These are phyloP conservation scores for Xerus rutilus DNA, from an alignment of 2,797 vertebrate genomes.

Conservation along the genomic window DNA sequence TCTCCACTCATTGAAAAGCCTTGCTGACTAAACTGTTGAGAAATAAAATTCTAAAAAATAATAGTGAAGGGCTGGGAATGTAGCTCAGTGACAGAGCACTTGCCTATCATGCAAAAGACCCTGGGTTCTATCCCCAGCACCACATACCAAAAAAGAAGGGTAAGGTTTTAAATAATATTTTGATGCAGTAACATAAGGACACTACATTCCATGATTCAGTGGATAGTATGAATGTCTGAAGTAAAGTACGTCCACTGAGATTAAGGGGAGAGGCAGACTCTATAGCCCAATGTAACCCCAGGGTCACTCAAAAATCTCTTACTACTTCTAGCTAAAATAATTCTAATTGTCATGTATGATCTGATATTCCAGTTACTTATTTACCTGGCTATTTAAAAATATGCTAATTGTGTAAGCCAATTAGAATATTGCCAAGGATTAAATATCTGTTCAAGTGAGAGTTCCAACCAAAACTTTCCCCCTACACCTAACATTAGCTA, in stretches of 20 bases:
- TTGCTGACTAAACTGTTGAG: background rate
- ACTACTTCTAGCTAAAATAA: background rate
- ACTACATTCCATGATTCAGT: background rate
- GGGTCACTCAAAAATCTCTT: background rate
- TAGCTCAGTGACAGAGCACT: too few relatives aligned
- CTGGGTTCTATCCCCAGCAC: too few relatives aligned
- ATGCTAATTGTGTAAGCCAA: background rate
- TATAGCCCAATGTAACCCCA: background rate
- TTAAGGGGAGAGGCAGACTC: background rate
- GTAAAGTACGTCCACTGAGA: background rate
- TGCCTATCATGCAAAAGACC: too few relatives aligned
- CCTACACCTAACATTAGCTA: background rate
- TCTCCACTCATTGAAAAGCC: background rate
- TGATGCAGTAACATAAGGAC: background rate
- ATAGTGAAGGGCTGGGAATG: too few relatives aligned
- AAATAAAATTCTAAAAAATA: background rate
- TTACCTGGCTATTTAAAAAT: background rate
- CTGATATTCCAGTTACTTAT: background rate
- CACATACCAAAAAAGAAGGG: background rate
- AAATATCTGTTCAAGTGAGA: background rate
- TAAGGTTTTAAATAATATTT: background rate
- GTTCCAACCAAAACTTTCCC: constrained; percentile 17
- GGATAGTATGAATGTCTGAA: background rate
- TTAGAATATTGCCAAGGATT: background rate
- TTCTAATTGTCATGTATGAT: background rate